Percentiles rank a stretch among this genome's conserved stretches.
Conservation (phyloP, 2,113 vertebrate genomes). For the Rhea pennata region DNA sequence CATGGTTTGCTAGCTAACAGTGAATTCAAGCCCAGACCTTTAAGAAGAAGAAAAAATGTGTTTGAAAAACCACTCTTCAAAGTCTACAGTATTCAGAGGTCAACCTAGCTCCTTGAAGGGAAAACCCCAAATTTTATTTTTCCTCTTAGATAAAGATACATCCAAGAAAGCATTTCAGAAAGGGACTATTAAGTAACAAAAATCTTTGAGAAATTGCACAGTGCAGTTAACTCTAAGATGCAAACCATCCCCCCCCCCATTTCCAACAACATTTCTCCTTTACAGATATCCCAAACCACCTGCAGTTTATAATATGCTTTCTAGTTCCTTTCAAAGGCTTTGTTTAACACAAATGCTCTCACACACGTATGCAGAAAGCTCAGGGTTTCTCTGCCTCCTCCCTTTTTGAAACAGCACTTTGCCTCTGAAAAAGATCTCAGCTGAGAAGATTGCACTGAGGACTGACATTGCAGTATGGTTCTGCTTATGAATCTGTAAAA, state of each 20-base stretch:
- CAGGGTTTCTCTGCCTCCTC: background rate
- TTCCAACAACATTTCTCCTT: background rate
- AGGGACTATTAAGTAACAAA: background rate
- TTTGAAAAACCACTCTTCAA: background rate
- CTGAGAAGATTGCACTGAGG: background rate
- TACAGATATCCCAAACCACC: background rate
- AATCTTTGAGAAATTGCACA: background rate
- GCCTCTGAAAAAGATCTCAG: background rate
- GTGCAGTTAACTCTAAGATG: background rate
- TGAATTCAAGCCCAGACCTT: background rate
- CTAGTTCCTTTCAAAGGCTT: background rate
- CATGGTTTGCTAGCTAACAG: too few relatives aligned
- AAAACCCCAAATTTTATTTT: background rate
- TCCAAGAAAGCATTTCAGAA: background rate
- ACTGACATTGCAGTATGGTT: background rate
- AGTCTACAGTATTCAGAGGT: background rate
- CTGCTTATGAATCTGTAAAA: background rate
- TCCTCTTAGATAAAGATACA: background rate
- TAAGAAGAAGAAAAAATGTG: background rate
- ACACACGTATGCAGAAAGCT: fast-evolving
- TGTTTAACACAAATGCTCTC: background rate
- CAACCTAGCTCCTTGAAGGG: background rate
- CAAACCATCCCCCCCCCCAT: background rate
- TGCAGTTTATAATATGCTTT: background rate
- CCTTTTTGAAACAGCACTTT: background rate